Percentiles rank a stretch among this genome's conserved stretches.
Conservation (phyloP, 2,888 invertebrate genomes). For the Cryptocheilus praepositus region DNA sequence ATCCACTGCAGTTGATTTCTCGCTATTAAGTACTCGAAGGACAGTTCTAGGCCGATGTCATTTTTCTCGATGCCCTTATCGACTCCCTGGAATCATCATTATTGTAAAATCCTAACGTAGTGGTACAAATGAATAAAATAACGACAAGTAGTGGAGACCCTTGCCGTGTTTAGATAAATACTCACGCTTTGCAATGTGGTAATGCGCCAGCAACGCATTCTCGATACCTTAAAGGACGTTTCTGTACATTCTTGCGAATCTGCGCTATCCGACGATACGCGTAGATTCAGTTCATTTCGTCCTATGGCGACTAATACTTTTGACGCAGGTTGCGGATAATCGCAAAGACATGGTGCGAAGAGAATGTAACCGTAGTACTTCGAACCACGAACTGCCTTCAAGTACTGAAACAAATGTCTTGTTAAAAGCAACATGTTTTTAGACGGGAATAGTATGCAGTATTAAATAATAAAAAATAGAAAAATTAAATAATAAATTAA, state of each 20-base stretch:
- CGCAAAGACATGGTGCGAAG: slow-evolving; percentile 84
- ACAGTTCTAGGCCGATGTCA: slow-evolving; percentile 82
- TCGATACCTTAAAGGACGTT: slow-evolving; percentile 92
- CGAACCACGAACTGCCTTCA: slow-evolving; percentile 88
- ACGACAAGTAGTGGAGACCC: too few species aligned
- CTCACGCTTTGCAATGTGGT: slow-evolving; percentile 87
- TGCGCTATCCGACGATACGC: slow-evolving; percentile 76
- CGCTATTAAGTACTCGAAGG: slow-evolving; percentile 95
- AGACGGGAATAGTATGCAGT: background rate
- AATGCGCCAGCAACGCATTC: slow-evolving; percentile 98
- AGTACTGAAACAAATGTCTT: slow-evolving; percentile 80
- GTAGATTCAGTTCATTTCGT: slow-evolving; percentile 88
- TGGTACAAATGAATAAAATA: too few species aligned
- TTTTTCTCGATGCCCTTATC: slow-evolving; percentile 62
- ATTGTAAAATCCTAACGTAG: background rate
- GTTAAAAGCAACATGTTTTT: slow-evolving; percentile 17
- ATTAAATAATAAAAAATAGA: background rate
- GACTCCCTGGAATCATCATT: slow-evolving; percentile 53
- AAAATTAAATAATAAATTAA: too few species aligned
- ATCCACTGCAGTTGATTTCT: slow-evolving; percentile 96
- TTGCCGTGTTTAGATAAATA: slow-evolving; percentile 26
- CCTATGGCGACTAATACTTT: slow-evolving; percentile 88
- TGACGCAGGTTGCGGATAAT: slow-evolving; percentile 84
- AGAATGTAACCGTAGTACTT: slow-evolving; percentile 94
- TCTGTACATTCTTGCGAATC: slow-evolving; percentile 80